Base-by-base conservation (phyloP, 2,888 invertebrate genomes). In the Leucophenga maculata region DNA sequence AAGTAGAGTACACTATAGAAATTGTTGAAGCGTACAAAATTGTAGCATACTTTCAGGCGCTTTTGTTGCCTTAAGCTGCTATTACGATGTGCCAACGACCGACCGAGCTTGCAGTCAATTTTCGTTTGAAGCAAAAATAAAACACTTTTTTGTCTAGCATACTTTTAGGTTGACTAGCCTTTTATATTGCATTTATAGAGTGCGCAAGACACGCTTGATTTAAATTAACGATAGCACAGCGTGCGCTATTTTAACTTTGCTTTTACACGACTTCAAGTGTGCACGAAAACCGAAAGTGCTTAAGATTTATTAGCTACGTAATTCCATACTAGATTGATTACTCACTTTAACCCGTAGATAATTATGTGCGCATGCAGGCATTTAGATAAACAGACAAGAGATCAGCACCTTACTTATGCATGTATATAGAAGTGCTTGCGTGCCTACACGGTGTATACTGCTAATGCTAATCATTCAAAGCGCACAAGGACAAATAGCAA, bases 101-200 rank as follows among this genome's bases (percentile, higher is more conserved):
- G 13, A 9, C 31, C 16, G 18, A 54, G 11, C 13, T 20, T 20
- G 20, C 9, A 54, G 20, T 11, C 20, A 54, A 54, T 54, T 54
- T 54, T 11, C 1, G 20, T 54, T 3, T 18, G n/a, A 18, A 39
- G 18, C 18, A 18, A 54, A 20, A 54, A 22, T 18, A 54, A 20
- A 54, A 54, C 16, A 54, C 1, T 52, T 14, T 18, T 54, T 54
- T 54, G 54, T 18, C 54, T 54, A 54, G 54, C 54, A 54, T 54
- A 54, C 54, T 54, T 54, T 54, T 54, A 54, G 54, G 54, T 54
- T 54, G 54, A 54, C 54, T 54, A 54, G 18, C 54, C 54, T 54
- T 4, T 54, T 54, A 6, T 20, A 13, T 11, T 8, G 18, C 18
- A 54, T 54, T 54, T 50, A n/a, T 22, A 22, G 55, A 14, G 16